phyloP scores from a whole-genome alignment of 2,113 vertebrate genomes.

The Sinocyclocheilus anshuiensis region DNA sequence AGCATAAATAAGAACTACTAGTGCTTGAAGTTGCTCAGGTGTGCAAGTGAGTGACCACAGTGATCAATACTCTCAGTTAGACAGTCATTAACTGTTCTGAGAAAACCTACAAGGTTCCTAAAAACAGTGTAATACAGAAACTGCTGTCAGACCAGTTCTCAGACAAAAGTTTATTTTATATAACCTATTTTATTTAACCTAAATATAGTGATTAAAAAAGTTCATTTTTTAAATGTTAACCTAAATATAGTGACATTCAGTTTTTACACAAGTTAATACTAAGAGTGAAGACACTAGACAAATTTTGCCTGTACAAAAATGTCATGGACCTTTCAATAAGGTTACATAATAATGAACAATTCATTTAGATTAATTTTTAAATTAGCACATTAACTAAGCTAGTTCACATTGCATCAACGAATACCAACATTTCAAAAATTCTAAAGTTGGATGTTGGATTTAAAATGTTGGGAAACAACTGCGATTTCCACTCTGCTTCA shows the following conservation, averaged over 20 bases:
- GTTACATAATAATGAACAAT: neutral
- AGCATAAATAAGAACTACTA: neutral
- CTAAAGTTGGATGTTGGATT: neutral
- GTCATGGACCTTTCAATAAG: too few species aligned
- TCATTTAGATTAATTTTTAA: neutral
- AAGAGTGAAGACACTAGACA: neutral
- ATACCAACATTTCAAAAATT: neutral
- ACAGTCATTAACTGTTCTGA: neutral
- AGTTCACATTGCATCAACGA: neutral
- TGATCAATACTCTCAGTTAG: neutral
- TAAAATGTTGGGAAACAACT: neutral
- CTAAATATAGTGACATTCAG: neutral
- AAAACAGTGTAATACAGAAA: neutral
- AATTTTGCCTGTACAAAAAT: neutral
- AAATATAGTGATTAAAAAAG: neutral
- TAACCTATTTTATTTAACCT: too few species aligned
- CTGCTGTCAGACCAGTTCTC: neutral
- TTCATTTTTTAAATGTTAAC: too few species aligned
- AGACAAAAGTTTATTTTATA: neutral
- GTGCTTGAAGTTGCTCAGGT: neutral
- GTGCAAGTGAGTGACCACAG: neutral
- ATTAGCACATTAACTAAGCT: neutral
- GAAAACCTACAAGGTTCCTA: neutral
- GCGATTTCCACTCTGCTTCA: neutral
- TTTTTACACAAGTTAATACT: neutral